A percentile compares a stretch with the other conserved stretches of the same genome.
Evolutionary conservation across 2,113 vertebrate genomes (phyloP).

Genomic region (Microcebus jonahi): DNA sequence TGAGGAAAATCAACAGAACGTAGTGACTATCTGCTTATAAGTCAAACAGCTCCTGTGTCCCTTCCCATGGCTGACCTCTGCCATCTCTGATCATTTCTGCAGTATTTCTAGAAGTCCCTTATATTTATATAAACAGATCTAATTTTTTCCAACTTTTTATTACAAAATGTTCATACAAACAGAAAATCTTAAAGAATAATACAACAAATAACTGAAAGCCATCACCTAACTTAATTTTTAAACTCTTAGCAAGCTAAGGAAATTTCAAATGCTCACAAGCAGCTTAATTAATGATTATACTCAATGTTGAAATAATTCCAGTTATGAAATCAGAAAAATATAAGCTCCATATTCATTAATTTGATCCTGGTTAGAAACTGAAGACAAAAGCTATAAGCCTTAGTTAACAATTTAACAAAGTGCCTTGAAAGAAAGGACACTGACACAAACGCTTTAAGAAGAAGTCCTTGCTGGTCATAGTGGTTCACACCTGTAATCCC

Average conservation of each 20-base stretch:
- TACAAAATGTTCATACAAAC: constrained; percentile 8
- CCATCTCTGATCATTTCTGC: not conserved
- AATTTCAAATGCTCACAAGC: constrained; percentile 12
- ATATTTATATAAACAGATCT: not conserved
- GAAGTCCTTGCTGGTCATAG: not conserved
- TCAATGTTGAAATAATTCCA: constrained; percentile 32
- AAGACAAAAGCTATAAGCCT: not conserved
- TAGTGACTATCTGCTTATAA: not conserved
- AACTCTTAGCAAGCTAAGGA: constrained; percentile 1
- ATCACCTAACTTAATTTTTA: not conserved
- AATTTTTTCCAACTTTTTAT: constrained; percentile 6
- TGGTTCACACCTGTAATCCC: no score
- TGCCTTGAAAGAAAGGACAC: not conserved
- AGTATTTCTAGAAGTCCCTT: not conserved
- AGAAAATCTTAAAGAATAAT: constrained; percentile 22
- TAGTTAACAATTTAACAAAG: not conserved
- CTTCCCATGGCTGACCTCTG: not conserved
- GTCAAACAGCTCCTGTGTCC: not conserved
- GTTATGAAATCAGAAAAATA: constrained; percentile 37
- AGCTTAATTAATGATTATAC: not conserved
- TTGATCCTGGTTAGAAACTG: constrained; percentile 18
- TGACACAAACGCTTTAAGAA: not conserved
- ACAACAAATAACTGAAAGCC: not conserved
- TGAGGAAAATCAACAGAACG: not conserved
- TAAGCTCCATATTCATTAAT: not conserved